Evolutionary conservation across 1,140 invertebrate species (phyloP), one percentile per base, ranked within the genome.

Genomic region (Heliconius melpomene): DNA sequence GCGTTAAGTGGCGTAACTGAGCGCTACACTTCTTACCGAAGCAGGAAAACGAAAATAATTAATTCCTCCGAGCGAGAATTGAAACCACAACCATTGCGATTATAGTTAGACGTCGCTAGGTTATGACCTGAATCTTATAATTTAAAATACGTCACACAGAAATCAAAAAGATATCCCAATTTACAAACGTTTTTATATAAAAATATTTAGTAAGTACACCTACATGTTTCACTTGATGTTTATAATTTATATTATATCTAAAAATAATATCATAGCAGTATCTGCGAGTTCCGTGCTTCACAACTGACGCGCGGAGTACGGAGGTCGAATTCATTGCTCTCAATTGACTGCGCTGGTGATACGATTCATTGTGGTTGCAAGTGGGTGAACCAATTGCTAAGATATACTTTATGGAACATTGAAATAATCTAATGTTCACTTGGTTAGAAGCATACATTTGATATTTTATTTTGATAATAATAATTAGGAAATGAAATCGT

Each of bases 271-370:
- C 38, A 77, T 71, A 70, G 36, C 75, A 26, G 74, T 23, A 77
- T 23, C 11, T 46, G 75, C 60, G 23, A 66, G 38, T 29, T 77
- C 60, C 66, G 75, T 52, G 75, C 46, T 52, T 74, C 79, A 73
- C 82, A 79, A 81, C 81, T 78, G 82, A 79, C 80, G 77, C 74
- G 60, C 60, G 60, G 26, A 29, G 60, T 66, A 78, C 80, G 57
- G 87, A 91, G 89, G 89, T 89, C 86, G 82, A 87, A 87, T 89
- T 87, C 86, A 91, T 91, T 91, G 88, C 83, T 85, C 86, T 83
- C 87, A 91, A 91, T 91, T 91, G 87, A 86, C 80, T 77, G 79
- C 82, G 83, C 83, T 86, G 84, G 79, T 82, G 83, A 84, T 82
- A 85, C 79, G 79, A 83, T 81, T 79, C 80, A 82, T 87, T 89